Percentiles rank a stretch among this genome's conserved stretches.
These are phyloP conservation scores for Heteromyza rotundicornis DNA, from an alignment of 2,888 invertebrate genomes.

Conservation along the genomic window DNA sequence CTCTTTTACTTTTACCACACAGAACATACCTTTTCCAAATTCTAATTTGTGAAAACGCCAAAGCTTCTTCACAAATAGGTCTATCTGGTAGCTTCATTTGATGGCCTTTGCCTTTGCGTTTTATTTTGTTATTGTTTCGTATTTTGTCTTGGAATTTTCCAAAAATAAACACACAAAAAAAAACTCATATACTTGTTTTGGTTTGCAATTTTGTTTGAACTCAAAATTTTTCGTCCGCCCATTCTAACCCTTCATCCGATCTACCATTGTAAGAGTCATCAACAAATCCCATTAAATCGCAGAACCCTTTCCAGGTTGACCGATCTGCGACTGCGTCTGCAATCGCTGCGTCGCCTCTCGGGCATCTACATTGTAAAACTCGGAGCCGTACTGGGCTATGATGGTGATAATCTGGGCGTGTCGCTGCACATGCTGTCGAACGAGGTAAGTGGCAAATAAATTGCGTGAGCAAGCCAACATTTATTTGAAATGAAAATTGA, in stretches of 20 bases:
- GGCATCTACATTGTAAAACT: conserved; percentile 83
- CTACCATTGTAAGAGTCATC: conserved; percentile 34
- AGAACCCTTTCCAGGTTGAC: conserved; percentile 70
- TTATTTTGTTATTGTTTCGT: conserved; percentile 4
- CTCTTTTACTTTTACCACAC: not conserved
- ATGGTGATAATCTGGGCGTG: conserved; percentile 68
- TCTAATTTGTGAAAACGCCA: not conserved
- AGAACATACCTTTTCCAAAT: not conserved
- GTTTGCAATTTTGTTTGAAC: conserved; percentile 53
- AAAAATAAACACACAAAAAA: conserved; percentile 4
- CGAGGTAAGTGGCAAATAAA: conserved; percentile 64
- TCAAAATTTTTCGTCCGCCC: conserved; percentile 62
- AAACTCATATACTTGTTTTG: conserved; percentile 29
- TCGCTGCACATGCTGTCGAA: conserved; percentile 65
- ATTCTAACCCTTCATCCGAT: conserved; percentile 55
- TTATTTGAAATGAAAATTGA: not conserved
- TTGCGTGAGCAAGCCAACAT: too few relatives aligned
- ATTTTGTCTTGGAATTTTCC: not conserved
- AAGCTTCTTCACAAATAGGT: not conserved
- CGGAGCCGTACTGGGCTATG: conserved; percentile 76
- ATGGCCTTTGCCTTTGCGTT: not conserved
- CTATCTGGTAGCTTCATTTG: not conserved
- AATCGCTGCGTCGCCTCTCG: conserved; percentile 81
- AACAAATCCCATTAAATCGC: conserved; percentile 45
- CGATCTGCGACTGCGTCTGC: conserved; percentile 79